phyloP scores from a whole-genome alignment of 1,140 invertebrate genomes.

The Phymorhynchus buccinoides region DNA sequence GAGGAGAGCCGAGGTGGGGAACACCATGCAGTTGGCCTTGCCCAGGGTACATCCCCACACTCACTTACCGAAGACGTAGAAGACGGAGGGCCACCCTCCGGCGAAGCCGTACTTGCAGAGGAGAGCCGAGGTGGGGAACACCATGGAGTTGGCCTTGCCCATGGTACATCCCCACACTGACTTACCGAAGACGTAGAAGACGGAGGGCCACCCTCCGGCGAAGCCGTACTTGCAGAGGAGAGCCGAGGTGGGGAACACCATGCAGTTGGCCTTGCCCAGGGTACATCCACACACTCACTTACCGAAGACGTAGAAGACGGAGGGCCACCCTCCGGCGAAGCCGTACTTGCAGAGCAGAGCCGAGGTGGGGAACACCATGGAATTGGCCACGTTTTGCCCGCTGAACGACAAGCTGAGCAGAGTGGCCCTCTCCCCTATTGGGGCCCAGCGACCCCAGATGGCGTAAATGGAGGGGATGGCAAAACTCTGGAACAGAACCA shows the following conservation, averaged over 20 bases:
- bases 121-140: no score
- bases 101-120: no score
- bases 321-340: slow-evolving; percentile 81
- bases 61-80: no score
- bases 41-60: no score
- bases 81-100: no score
- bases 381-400: slow-evolving; percentile 58
- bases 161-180: no score
- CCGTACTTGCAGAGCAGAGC: slow-evolving; percentile 68
- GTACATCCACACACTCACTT: no score
- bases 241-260: slow-evolving; percentile 62
- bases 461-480: slow-evolving; percentile 33
- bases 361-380: slow-evolving; percentile 61
- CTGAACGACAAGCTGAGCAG: slow-evolving; percentile 55
- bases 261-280: no score
- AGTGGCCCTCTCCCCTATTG: slow-evolving; percentile 81
- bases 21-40: no score
- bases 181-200: slow-evolving; percentile 89
- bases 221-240: slow-evolving; percentile 68
- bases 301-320: slow-evolving; percentile 91
- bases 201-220: slow-evolving; percentile 83
- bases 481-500: slow-evolving; percentile 30
- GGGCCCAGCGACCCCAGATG: slow-evolving; percentile 79
- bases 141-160: no score
- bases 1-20: no score